Evolutionary conservation across 2,888 invertebrate genomes (phyloP), one percentile per base, ranked within the genome.

Genomic region (Chorisops tibialis): DNA sequence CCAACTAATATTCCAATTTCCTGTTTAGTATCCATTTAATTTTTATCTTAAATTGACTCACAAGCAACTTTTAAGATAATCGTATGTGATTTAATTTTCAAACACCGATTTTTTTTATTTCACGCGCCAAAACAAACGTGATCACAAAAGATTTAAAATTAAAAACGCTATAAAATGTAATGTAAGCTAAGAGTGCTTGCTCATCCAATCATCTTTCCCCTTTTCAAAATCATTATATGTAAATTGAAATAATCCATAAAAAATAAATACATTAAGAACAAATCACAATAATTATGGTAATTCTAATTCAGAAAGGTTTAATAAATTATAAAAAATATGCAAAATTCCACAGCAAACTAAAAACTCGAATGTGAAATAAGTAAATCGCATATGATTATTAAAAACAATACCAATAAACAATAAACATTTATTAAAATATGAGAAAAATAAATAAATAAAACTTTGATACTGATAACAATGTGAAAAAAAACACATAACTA

Each of bases 161-260:
- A 50, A 51, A 14, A 54, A 54, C 43, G 56, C 45, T 43, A 56
- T 56, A 45, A n/a, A n/a, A 43, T 45, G 24, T 43, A 39, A 38
- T 54, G 22, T 39, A 54, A 43, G 56, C 56, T 56, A 56, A 56
- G 56, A 43, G 56, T 56, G 56, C 56, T 56, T 56, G 45, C 45
- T 45, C 37, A 45, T 54, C 54, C 54, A 54, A 54, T 56, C 56
- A 56, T 56, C 56, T 54, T 56, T 56, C 56, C 56, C 22, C 52
- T 54, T 41, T n/a, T n/a, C n/a, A n/a, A 22, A 19, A 38, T 54
- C 54, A 54, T 54, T 22, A 24, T 2, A 30, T 30, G 9, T 7
- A 7, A 30, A 18, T 19, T 47, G 19, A 16, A 19, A 16, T 47
- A 47, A 4, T 16, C 47, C 47, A 47, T 47, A 47, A 30, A 30